A percentile compares a stretch with the other conserved stretches of the same genome.
Conservation (phyloP, 2,888 invertebrate species). For the Amblyjoppa proteus region DNA sequence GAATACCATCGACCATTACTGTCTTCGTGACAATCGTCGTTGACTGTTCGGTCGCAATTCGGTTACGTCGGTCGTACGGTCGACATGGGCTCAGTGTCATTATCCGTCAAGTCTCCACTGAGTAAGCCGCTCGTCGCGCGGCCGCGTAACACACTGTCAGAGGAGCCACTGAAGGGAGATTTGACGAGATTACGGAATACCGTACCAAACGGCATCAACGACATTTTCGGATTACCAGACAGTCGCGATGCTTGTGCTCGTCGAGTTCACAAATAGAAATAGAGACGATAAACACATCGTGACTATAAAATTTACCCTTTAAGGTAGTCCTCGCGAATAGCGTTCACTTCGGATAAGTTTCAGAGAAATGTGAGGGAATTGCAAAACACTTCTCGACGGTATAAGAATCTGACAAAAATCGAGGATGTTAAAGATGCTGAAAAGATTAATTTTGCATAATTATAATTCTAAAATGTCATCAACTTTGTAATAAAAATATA, state of each 20-base stretch:
- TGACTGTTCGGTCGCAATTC: constrained; percentile 33
- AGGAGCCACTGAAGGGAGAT: constrained; percentile 12
- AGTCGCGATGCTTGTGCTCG: not conserved
- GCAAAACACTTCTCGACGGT: no score
- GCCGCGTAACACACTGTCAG: constrained; percentile 29
- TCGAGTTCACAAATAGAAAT: not conserved
- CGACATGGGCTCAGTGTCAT: constrained; percentile 44
- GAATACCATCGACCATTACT: constrained; percentile 37
- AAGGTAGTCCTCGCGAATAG: no score
- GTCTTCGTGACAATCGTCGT: constrained; percentile 6
- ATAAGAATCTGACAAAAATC: no score
- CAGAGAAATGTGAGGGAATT: no score
- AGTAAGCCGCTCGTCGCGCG: constrained; percentile 43
- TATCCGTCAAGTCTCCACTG: constrained; percentile 47
- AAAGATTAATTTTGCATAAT: no score
- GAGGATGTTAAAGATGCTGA: no score
- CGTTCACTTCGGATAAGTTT: no score
- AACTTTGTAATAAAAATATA: no score
- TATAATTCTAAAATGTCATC: no score
- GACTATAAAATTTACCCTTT: not conserved
- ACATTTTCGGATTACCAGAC: constrained; percentile 37
- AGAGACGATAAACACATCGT: not conserved
- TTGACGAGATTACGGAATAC: constrained; percentile 62
- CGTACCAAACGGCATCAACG: constrained; percentile 22
- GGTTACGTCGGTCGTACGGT: constrained; percentile 32